A percentile compares a stretch with the other conserved stretches of the same genome.
These are phyloP conservation scores for Columba livia DNA, from an alignment of 2,113 vertebrate genomes.

Conservation along the genomic window DNA sequence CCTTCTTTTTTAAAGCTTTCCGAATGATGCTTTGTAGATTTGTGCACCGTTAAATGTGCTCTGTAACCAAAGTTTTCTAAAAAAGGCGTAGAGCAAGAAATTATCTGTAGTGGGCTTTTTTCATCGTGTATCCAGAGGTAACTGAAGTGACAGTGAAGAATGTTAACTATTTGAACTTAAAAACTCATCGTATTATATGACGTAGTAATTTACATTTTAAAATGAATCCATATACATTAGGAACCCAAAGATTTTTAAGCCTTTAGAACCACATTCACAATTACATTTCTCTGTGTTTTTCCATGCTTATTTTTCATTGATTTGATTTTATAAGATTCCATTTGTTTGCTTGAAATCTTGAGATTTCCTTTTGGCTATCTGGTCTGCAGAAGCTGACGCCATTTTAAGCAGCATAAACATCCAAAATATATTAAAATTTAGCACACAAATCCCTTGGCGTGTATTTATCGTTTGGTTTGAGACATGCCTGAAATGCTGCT, in stretches of 20 bases:
- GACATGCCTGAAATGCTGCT: neutral
- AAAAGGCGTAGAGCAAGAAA: neutral
- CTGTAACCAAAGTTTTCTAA: neutral
- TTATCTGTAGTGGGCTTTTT: neutral
- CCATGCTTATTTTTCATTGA: neutral
- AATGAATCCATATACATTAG: neutral
- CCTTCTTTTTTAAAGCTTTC: slow-evolving; percentile 71
- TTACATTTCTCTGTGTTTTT: neutral
- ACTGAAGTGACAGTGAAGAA: neutral
- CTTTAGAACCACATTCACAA: neutral
- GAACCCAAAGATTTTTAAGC: neutral
- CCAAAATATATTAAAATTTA: neutral
- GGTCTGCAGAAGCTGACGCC: neutral
- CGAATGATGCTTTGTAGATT: slow-evolving; percentile 44
- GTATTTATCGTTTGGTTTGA: neutral
- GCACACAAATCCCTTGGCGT: neutral
- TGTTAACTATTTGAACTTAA: neutral
- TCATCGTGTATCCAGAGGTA: neutral
- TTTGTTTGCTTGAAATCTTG: neutral
- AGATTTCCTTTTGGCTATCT: neutral
- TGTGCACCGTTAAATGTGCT: slow-evolving; percentile 30
- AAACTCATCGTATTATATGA: neutral
- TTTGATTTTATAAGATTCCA: neutral
- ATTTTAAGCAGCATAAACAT: neutral
- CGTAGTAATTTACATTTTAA: neutral